Conservation (phyloP, 2,888 invertebrate genomes). For the Pseudeuparius sepicola region DNA sequence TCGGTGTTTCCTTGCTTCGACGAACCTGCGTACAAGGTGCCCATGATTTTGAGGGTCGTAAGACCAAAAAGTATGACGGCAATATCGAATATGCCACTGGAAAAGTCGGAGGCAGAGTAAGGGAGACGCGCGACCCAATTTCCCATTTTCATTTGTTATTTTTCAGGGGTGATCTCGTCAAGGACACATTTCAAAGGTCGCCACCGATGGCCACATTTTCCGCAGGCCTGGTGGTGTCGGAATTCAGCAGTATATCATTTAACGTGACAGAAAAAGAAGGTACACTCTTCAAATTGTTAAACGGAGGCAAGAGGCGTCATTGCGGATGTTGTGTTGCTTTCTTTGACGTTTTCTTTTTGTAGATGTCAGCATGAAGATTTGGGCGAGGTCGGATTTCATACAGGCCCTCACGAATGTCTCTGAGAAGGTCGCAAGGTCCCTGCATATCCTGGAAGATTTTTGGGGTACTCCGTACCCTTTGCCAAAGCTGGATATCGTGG, state of each 20-base stretch:
- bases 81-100: conserved; percentile 55
- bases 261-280: conserved; percentile 28
- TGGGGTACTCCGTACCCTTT: conserved; percentile 58
- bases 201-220: conserved; percentile 71
- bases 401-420: conserved; percentile 48
- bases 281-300: no score
- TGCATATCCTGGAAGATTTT: conserved; percentile 50
- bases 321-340: conserved; percentile 7
- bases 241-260: conserved; percentile 39
- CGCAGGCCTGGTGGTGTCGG: conserved; percentile 61
- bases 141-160: conserved; percentile 7
- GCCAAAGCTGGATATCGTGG: conserved; percentile 59
- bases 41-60: conserved; percentile 54
- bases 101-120: conserved; percentile 46
- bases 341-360: conserved; percentile 17
- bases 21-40: conserved; percentile 65
- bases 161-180: conserved; percentile 47
- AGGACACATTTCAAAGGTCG: conserved; percentile 59
- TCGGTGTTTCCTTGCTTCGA: conserved; percentile 74
- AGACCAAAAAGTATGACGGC: conserved; percentile 49
- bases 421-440: conserved; percentile 47
- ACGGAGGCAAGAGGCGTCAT: no score
- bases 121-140: no score
- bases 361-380: conserved; percentile 46
- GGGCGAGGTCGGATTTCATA: conserved; percentile 54